Percentiles rank a stretch among this genome's conserved stretches.
Conservation (phyloP, 2,888 invertebrate genomes). For the Drosophila heteroneura region DNA sequence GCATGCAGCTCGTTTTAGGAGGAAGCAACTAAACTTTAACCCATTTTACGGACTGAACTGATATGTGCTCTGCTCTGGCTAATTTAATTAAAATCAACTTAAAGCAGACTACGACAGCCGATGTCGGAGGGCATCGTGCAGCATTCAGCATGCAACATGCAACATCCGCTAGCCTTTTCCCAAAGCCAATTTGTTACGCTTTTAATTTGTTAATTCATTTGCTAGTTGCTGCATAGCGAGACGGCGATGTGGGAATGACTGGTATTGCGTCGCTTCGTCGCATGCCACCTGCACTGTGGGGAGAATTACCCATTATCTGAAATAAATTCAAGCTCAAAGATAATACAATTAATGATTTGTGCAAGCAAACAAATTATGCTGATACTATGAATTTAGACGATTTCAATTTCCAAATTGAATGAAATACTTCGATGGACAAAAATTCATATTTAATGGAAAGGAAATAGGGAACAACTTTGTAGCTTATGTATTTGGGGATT, state of each 20-base stretch:
- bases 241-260: slow-evolving; percentile 8
- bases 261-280: slow-evolving; percentile 30
- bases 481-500: not conserved
- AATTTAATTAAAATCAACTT: slow-evolving; percentile 80
- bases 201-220: slow-evolving; percentile 80
- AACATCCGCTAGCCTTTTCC: slow-evolving; percentile 39
- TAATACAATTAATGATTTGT: not conserved
- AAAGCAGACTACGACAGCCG: slow-evolving; percentile 48
- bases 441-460: not conserved
- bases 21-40: slow-evolving; percentile 2
- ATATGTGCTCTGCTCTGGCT: slow-evolving; percentile 59
- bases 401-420: not conserved
- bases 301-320: not conserved
- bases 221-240: slow-evolving; percentile 42
- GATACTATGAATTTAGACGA: not conserved
- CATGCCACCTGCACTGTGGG: slow-evolving; percentile 36
- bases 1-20: slow-evolving; percentile 3
- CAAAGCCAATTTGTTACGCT: slow-evolving; percentile 73
- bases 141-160: slow-evolving; percentile 41
- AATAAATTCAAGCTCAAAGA: not conserved
- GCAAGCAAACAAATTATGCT: not conserved
- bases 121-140: slow-evolving; percentile 24
- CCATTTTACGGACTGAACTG: slow-evolving; percentile 21
- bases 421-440: not conserved
- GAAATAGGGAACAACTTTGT: not conserved